These are phyloP conservation scores for Dryadula phaetusa DNA, from an alignment of 2,888 invertebrate species.

Conservation along the genomic window DNA sequence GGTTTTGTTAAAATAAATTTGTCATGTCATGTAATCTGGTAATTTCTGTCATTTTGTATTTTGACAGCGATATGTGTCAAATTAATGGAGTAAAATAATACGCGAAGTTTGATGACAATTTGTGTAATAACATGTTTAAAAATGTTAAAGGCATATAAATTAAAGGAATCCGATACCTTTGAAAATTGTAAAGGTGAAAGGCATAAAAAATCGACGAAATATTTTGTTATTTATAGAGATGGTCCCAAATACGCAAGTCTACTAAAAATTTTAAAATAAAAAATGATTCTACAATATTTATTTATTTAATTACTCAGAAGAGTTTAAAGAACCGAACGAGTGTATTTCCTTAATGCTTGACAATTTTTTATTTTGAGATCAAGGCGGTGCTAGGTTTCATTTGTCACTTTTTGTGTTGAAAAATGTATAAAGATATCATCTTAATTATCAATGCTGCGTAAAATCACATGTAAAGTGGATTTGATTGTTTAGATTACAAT, in stretches of 20 bases:
- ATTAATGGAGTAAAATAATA: not conserved
- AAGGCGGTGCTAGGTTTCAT: constrained; percentile 37
- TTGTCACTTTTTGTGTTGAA: constrained; percentile 39
- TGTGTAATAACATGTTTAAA: not conserved
- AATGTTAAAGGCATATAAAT: not conserved
- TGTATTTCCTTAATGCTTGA: constrained; percentile 13
- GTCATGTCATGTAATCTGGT: not conserved
- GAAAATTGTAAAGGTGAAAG: not conserved
- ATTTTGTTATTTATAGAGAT: not conserved
- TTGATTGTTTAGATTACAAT: constrained; percentile 32
- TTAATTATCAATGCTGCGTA: constrained; percentile 8
- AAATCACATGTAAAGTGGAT: constrained; percentile 27
- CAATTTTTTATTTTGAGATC: constrained; percentile 28
- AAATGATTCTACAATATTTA: not conserved
- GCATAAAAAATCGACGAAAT: not conserved
- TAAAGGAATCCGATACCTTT: not conserved
- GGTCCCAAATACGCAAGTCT: no score
- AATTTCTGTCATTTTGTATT: not conserved
- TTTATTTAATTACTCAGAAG: not conserved
- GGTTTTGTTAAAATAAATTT: not conserved
- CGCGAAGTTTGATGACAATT: not conserved
- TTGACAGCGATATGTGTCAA: not conserved
- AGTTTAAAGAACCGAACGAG: constrained; percentile 3
- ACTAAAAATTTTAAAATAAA: not conserved
- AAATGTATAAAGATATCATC: constrained; percentile 42